Evolutionary conservation across 30 jellyfish, hydroid and myxozoan species (phyloP), one percentile per base, ranked within the genome.

Genomic region (Chrysaora quinquecirrha): DNA sequence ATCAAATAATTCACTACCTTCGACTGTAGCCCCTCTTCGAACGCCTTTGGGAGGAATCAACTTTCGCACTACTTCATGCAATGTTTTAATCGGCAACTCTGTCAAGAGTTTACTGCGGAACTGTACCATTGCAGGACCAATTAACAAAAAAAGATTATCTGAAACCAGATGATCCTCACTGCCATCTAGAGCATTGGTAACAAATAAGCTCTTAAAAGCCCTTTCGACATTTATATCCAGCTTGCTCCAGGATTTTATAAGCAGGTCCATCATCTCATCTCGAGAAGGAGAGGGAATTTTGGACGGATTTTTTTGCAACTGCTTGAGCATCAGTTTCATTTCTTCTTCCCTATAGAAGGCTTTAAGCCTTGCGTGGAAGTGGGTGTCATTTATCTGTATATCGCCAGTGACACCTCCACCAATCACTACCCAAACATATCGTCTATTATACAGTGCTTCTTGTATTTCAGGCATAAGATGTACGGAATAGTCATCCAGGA

Each of bases 391-490:
- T 3, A 76, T 31, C 35, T 75, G 96, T 1, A 85, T 46, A 48
- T 25, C 38, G 33, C 96, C 96, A 14, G 96, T 76, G 22, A 86
- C 66, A 19, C 96, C 86, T 3, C 92, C 96, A 22, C 93, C 93
- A 16, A 76, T 76, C 6, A 77, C 65, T 7, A 86, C 80, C 19
- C 62, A 34, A 35, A 74, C 34, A 23, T 73, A 72, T 32, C 89
- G 76, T 47, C 71, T 20, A n/a, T 69, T 34, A 24, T 14, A 83
- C 9, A 83, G 80, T 2, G 94, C 88, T 54, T 80, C 19, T 29
- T 65, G 21, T n/a, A 66, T 28, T 43, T 79, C 90, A 18, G 85
- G 90, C 75, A 79, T 79, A 1, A 80, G 84, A 38, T 67, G 84
- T 3, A 67, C 89, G n/a, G n/a, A n/a, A n/a, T n/a, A n/a, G n/a